A percentile compares a stretch with the other conserved stretches of the same genome.
Conservation (phyloP, 2,797 vertebrate genomes). For the Lagocephalus sceleratus region DNA sequence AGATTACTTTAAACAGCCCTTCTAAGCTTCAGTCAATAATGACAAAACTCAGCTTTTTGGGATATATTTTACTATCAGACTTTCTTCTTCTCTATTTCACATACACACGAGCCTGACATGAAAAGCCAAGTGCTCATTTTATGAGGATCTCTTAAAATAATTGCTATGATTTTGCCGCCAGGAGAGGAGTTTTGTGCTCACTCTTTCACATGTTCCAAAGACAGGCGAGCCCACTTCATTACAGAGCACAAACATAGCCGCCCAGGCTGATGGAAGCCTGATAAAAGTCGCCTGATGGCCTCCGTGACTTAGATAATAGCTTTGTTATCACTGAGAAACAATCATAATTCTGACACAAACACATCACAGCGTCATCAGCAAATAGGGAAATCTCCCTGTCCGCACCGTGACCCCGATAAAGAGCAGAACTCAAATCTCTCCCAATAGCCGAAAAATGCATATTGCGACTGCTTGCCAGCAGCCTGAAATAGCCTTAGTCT, state of each 20-base stretch:
- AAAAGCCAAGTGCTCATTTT: conserved; percentile 13
- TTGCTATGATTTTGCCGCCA: conserved; percentile 4
- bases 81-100: conserved; percentile 18
- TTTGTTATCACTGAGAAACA: conserved; percentile 66
- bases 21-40: conserved; percentile 36
- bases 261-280: conserved; percentile 40
- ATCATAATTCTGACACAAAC: conserved; percentile 48
- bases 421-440: conserved; percentile 46
- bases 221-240: conserved; percentile 52
- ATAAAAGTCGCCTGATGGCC: conserved; percentile 51
- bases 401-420: conserved; percentile 55
- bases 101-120: conserved; percentile 3
- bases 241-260: conserved; percentile 43
- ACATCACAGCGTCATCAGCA: conserved; percentile 59
- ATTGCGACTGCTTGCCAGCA: conserved; percentile 24
- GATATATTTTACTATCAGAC: conserved; percentile 16
- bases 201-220: conserved; percentile 22
- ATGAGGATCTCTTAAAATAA: conserved; percentile 6
- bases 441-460: conserved; percentile 39
- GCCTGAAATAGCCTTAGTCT: conserved; percentile 25
- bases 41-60: conserved; percentile 16
- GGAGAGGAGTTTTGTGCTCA: conserved; percentile 6
- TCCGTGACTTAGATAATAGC: conserved; percentile 53
- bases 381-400: conserved; percentile 56
- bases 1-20: conserved; percentile 51